Evolutionary conservation across 1,140 invertebrate genomes (phyloP), one percentile per base, ranked within the genome.

Genomic region (Drosophila suzukii): DNA sequence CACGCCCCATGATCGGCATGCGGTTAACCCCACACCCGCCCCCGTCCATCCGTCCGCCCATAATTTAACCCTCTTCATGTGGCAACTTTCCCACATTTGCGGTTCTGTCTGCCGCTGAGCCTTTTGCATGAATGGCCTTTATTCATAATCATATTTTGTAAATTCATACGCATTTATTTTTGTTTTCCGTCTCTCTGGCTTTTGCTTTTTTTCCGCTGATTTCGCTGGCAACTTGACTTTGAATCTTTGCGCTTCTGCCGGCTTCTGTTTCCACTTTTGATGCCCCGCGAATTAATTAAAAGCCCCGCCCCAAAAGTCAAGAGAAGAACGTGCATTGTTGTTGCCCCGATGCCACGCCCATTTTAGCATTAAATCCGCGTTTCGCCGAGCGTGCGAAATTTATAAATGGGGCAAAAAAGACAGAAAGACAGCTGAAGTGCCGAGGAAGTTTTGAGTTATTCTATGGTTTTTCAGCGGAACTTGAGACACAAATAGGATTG

Each of bases 41-140:
- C 43, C 43, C 15, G 0, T 15, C 17, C 70, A 59, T 46, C 53
- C 39, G 44, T 8, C 47, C 41, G 46, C 47, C 36, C 36, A 5
- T 60, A 32, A 59, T 15, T 63, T 53, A 76, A 49, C 20, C 66
- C 67, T 41, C 53, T 55, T 51, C 58, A 78, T 63, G 65, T 68
- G 65, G 53, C 73, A 59, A 62, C 68, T 71, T 60, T 46, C 61
- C 62, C 71, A 61, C 83, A 88, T 67, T 78, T 85, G 82, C 47
- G 83, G 79, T 82, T 47, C 39, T 36, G 55, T 60, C 44, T 34
- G 41, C 17, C 20, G 11, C 43, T 27, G 43, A 49, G 75, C 54
- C 76, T 88, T 70, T 83, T 74, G 67, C 68, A 88, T 88, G 80
- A 88, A 88, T 88, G 84, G 67, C 76, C 76, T 83, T 88, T 72